Conservation (phyloP, 2,797 vertebrate genomes). For the Esox masquinongy region DNA sequence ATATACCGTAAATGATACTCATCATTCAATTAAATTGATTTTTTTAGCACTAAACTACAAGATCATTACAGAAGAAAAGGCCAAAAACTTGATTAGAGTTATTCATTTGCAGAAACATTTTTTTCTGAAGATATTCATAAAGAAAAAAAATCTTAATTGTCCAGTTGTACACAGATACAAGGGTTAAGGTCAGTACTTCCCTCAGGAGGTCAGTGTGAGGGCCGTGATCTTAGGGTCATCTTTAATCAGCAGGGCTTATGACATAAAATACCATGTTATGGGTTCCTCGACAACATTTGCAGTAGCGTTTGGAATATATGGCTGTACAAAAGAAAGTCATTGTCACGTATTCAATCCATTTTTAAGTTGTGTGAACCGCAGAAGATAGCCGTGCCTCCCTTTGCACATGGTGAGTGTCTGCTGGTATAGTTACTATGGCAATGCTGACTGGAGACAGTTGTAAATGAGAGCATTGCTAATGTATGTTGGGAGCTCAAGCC, state of each 20-base stretch:
- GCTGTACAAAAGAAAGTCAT: constrained; percentile 19
- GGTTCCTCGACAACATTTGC: constrained; percentile 19
- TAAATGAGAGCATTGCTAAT: constrained; percentile 23
- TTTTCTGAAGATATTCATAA: constrained; percentile 40
- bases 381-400: constrained; percentile 25
- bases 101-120: constrained; percentile 41
- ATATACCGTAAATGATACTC: constrained; percentile 43
- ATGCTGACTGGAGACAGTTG: constrained; percentile 11
- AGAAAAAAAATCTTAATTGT: constrained; percentile 33
- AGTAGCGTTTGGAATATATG: constrained; percentile 40
- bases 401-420: constrained; percentile 35
- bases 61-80: constrained; percentile 47
- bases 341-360: constrained; percentile 33
- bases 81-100: constrained; percentile 50
- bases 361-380: constrained; percentile 10
- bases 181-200: constrained; percentile 31
- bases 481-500: neutral
- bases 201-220: constrained; percentile 56
- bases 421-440: constrained; percentile 39
- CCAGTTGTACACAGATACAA: constrained; percentile 49
- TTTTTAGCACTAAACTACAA: constrained; percentile 44
- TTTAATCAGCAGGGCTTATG: constrained; percentile 28
- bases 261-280: constrained; percentile 22
- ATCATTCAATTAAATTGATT: constrained; percentile 44
- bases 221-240: constrained; percentile 38